These are phyloP conservation scores for Xenopus petersii DNA, from an alignment of 2,797 vertebrate genomes.

Conservation along the genomic window DNA sequence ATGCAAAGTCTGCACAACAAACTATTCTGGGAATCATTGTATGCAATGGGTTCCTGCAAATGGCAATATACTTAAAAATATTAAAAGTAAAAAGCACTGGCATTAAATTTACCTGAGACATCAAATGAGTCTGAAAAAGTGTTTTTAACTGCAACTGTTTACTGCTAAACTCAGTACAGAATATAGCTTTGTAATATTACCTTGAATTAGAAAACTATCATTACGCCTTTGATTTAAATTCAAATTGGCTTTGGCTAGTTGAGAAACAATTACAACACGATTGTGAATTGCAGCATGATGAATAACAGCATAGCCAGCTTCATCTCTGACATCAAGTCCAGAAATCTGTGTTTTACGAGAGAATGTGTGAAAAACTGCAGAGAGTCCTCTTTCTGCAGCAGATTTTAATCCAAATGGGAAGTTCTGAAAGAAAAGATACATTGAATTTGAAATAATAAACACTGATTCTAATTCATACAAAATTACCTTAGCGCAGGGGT, in stretches of 20 bases:
- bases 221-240: constrained; percentile 65
- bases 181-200: constrained; percentile 46
- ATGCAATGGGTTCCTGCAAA: too few relatives aligned
- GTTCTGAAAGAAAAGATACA: constrained; percentile 54
- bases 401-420: constrained; percentile 64
- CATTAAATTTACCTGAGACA: too few relatives aligned
- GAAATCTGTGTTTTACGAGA: constrained; percentile 63
- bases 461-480: not conserved
- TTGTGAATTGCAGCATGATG: constrained; percentile 71
- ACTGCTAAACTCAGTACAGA: not conserved
- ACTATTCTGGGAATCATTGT: too few relatives aligned
- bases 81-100: too few relatives aligned
- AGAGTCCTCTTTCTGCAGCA: constrained; percentile 66
- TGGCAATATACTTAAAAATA: too few relatives aligned
- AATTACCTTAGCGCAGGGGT: too few relatives aligned
- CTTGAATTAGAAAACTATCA: constrained; percentile 47
- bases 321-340: constrained; percentile 63
- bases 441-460: not conserved
- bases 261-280: constrained; percentile 63
- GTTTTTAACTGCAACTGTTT: not conserved
- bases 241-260: constrained; percentile 62
- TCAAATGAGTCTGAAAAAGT: not conserved
- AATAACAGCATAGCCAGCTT: constrained; percentile 63
- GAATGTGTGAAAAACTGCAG: constrained; percentile 64
- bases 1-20: too few relatives aligned